Evolutionary conservation across 2,797 vertebrate genomes (phyloP).

Genomic region (Sebastes itinus): DNA sequence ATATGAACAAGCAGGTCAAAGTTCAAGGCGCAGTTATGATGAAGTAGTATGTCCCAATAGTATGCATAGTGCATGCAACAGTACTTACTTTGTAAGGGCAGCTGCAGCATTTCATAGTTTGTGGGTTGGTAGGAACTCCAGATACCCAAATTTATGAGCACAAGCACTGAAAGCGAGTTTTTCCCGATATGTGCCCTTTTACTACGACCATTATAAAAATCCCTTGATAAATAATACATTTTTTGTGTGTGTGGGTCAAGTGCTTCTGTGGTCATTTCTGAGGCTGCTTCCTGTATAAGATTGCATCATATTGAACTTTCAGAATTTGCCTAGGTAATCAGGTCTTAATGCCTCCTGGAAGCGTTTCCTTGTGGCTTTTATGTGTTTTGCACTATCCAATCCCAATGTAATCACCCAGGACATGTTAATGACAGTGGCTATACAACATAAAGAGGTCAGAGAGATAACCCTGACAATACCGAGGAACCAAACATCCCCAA

Average conservation of each 20-base stretch:
- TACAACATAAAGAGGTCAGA: conserved; percentile 61
- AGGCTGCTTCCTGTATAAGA: conserved; percentile 30
- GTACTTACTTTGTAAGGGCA: background rate
- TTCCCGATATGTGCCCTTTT: background rate
- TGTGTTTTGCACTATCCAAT: conserved; percentile 68
- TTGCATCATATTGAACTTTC: conserved; percentile 51
- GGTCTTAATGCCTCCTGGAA: conserved; percentile 57
- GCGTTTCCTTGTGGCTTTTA: conserved; percentile 61
- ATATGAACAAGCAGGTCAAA: background rate
- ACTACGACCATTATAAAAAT: background rate
- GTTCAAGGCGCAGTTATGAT: background rate
- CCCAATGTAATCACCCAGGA: conserved; percentile 60
- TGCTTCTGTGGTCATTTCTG: conserved; percentile 32
- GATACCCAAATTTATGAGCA: background rate
- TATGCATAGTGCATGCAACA: background rate
- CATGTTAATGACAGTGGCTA: conserved; percentile 61
- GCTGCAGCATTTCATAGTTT: background rate
- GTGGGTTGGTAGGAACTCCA: too few relatives aligned
- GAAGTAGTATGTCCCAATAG: background rate
- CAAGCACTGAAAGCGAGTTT: too few relatives aligned
- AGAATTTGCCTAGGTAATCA: conserved; percentile 60
- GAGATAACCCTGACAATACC: conserved; percentile 52
- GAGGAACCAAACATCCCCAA: conserved; percentile 5
- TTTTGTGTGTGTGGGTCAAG: conserved; percentile 2
- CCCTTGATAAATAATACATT: background rate